Evolutionary conservation across 2,888 invertebrate genomes (phyloP), one percentile per base, ranked within the genome.

Genomic region (Dryocosmus kuriphilus): DNA sequence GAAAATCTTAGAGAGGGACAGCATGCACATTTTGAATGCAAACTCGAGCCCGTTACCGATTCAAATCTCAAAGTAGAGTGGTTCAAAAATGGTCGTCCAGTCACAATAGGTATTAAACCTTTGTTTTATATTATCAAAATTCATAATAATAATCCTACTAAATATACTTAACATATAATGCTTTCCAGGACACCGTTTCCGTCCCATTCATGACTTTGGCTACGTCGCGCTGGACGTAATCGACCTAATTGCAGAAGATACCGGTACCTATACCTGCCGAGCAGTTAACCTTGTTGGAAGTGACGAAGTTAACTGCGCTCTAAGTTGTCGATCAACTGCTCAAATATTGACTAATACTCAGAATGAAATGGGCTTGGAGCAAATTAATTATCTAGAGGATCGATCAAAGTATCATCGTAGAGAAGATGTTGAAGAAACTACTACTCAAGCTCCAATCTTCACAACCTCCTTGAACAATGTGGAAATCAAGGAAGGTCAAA

Each of bases 191-290:
- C 98, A 98, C 90, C 95, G 98, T 88, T 99, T 98, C 93, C 95
- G 98, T 86, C 98, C 98, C 79, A 98, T 98, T 90, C 98, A 98
- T 91, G 99, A 99, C 92, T 99, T 99, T 92, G 99, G 99, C 60
- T 99, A 98, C 90, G 99, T 99, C 30, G 98, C 99, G 22, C 93
- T 99, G 82, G 99, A 99, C 89, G 97, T 99, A 82, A 95, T 98
- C 84, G 98, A 98, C 90, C 93, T 98, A 77, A 98, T 98, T 90
- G 97, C 98, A 76, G 99, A 99, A 93, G 99, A 99, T 92, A 95
- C 96, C 0, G 98, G 97, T 71, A 94, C 96, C 30, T 99, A 99
- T 92, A 98, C 98, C 5, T 98, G 98, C 90, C 94, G 97, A 79
- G 98, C 99, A 27, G 96, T 96, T 1, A 99, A 99, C 90, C 93